Evolutionary conservation across 92 coral and sea anemone genomes (phyloP).

Genomic region (Muricea muricata): DNA sequence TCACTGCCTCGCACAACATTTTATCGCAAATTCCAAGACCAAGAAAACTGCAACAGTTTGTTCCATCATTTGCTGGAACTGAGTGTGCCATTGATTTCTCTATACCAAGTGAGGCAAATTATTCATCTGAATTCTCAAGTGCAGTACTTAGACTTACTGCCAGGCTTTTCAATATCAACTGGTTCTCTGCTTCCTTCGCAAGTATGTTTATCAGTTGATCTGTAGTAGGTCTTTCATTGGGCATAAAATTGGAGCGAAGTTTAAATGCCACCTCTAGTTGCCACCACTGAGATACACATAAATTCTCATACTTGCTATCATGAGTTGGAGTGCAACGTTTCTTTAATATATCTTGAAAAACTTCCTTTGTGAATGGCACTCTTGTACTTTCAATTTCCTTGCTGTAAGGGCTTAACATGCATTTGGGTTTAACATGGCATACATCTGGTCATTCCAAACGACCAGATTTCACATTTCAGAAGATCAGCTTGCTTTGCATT

Average conservation of each 20-base stretch:
- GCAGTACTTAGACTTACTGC: background rate
- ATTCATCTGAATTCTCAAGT: background rate
- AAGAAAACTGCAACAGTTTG: background rate
- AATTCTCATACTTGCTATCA: background rate
- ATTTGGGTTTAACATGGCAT: slow-evolving; percentile 29
- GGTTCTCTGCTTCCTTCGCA: background rate
- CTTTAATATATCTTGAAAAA: background rate
- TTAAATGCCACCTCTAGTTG: background rate
- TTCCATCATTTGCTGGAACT: slow-evolving; percentile 1
- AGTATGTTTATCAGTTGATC: background rate
- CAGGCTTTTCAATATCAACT: background rate
- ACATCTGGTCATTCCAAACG: slow-evolving; percentile 45
- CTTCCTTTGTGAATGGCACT: background rate
- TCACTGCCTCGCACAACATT: background rate
- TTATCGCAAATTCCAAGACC: background rate
- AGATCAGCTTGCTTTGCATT: slow-evolving; percentile 43
- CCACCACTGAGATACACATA: background rate
- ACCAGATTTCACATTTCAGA: slow-evolving; percentile 43
- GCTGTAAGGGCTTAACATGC: slow-evolving; percentile 28
- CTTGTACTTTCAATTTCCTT: slow-evolving; percentile 23
- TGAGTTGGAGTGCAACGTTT: background rate
- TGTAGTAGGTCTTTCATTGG: background rate
- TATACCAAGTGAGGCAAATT: background rate
- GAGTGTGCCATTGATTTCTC: background rate
- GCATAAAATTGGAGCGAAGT: background rate